phyloP scores from a whole-genome alignment of 2,797 vertebrate species.

The Rhinogobio ventralis region DNA sequence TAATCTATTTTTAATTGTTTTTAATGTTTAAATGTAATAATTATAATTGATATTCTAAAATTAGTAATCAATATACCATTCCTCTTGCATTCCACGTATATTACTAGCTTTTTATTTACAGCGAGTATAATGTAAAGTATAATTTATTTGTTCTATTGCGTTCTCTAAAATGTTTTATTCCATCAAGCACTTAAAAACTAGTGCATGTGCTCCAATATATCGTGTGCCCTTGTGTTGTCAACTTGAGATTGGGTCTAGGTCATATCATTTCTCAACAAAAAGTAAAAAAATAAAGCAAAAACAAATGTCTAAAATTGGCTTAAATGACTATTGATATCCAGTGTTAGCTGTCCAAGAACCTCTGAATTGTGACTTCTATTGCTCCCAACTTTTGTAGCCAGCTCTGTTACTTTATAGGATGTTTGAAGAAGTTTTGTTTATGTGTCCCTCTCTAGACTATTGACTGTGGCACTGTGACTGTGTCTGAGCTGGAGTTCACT shows the following conservation, averaged over 20 bases:
- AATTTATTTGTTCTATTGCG: background rate
- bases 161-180: background rate
- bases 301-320: background rate
- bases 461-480: slow-evolving; percentile 82
- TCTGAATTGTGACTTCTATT: background rate
- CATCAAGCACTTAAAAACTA: background rate
- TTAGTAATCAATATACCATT: background rate
- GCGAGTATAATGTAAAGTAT: background rate
- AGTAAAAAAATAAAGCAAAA: background rate
- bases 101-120: background rate
- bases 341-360: background rate
- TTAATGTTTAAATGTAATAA: background rate
- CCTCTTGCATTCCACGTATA: background rate
- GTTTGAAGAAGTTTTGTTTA: slow-evolving; percentile 5
- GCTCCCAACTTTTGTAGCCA: background rate
- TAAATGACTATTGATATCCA: background rate
- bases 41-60: background rate
- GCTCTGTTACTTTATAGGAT: background rate
- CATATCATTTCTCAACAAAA: background rate
- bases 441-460: slow-evolving; percentile 76
- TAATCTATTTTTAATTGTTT: background rate
- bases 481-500: slow-evolving; percentile 88
- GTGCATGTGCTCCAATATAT: background rate
- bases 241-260: background rate
- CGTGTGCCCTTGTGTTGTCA: background rate